A percentile compares a stretch with the other conserved stretches of the same genome.
Conservation (phyloP, 2,113 vertebrate species). For the Nycticryphes semicollaris region DNA sequence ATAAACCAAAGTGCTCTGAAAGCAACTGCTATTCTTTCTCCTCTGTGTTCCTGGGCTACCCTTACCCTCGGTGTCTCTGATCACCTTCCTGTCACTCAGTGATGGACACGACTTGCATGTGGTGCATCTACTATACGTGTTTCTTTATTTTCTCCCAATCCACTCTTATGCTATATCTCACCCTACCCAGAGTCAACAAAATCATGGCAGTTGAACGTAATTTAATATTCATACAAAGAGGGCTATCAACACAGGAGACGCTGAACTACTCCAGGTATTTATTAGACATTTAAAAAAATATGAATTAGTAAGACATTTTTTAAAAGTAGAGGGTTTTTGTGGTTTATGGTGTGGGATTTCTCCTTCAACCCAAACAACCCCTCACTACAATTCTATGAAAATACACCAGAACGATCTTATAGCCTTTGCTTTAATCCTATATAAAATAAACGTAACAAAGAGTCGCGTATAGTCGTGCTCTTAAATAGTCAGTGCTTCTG, state of each 20-base stretch:
- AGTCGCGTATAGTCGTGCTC: background rate
- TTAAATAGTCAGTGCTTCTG: background rate
- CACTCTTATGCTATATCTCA: background rate
- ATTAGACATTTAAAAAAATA: background rate
- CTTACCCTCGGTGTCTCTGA: background rate
- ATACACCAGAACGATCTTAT: background rate
- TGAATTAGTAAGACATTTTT: background rate
- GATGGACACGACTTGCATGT: background rate
- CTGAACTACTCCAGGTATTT: background rate
- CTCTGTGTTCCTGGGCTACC: background rate
- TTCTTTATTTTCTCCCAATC: background rate
- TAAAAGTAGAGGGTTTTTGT: background rate
- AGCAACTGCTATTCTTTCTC: background rate
- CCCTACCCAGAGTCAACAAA: background rate
- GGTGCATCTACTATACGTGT: background rate
- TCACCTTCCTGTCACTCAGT: background rate
- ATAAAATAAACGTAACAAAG: background rate
- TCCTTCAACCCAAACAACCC: background rate
- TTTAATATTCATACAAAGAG: background rate
- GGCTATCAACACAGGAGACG: background rate
- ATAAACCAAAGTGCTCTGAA: conserved; percentile 21
- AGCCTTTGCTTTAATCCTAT: background rate
- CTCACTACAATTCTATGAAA: background rate
- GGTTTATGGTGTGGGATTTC: background rate
- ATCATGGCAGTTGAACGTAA: background rate